These are phyloP conservation scores for Caranx melampygus DNA, from an alignment of 2,113 vertebrate species.

Conservation along the genomic window DNA sequence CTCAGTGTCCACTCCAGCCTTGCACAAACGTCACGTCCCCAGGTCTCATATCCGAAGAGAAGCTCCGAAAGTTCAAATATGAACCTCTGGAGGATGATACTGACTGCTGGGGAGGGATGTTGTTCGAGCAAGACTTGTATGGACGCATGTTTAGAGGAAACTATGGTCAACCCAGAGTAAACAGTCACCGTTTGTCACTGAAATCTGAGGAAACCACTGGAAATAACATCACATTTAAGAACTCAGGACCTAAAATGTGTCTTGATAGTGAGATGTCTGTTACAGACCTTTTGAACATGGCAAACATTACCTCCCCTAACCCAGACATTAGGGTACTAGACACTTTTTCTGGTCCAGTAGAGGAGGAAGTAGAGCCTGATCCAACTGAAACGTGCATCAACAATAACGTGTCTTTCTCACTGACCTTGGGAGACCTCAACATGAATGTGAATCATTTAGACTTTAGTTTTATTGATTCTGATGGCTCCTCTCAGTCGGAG, in stretches of 20 bases:
- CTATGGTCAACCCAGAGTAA: conserved; percentile 51
- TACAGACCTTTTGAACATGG: conserved; percentile 46
- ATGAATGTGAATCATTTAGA: conserved; percentile 77
- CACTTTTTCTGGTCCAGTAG: conserved; percentile 10
- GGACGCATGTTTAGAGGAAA: conserved; percentile 65
- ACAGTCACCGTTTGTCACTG: conserved; percentile 35
- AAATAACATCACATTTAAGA: conserved; percentile 20
- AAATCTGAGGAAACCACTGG: conserved; percentile 29
- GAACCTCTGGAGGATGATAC: conserved; percentile 71
- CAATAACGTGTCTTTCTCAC: conserved; percentile 64
- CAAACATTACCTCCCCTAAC: not conserved
- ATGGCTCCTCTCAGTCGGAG: conserved; percentile 77
- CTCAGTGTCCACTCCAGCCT: conserved; percentile 30
- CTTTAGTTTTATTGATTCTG: conserved; percentile 83
- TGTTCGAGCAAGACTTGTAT: conserved; percentile 77
- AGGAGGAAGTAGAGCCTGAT: conserved; percentile 20
- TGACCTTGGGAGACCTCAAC: conserved; percentile 75
- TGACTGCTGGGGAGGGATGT: conserved; percentile 71
- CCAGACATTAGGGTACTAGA: conserved; percentile 23
- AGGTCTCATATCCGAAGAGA: conserved; percentile 51
- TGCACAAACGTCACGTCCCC: conserved; percentile 26
- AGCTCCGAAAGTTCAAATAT: conserved; percentile 75
- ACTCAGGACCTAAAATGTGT: conserved; percentile 36
- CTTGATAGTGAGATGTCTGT: conserved; percentile 49
- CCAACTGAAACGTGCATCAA: conserved; percentile 40